These are phyloP conservation scores for Gymnobelideus leadbeateri DNA, from an alignment of 2,113 vertebrate species.

Conservation along the genomic window DNA sequence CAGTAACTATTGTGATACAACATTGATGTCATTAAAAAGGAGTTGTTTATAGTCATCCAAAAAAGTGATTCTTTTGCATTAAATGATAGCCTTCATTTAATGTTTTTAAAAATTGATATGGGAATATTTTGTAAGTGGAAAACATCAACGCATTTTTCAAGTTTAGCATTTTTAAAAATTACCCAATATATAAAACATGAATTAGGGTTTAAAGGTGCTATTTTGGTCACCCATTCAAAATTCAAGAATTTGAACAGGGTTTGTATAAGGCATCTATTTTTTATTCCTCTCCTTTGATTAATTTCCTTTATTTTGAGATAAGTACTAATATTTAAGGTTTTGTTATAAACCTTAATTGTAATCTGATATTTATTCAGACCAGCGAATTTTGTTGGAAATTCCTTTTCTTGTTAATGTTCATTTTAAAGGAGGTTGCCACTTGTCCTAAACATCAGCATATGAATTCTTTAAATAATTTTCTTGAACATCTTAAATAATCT, in stretches of 20 bases:
- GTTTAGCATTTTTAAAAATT: constrained; percentile 42
- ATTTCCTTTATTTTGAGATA: constrained; percentile 45
- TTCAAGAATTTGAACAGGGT: background rate
- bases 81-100: background rate
- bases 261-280: constrained; percentile 25
- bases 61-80: background rate
- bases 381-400: background rate
- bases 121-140: background rate
- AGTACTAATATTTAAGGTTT: constrained; percentile 31
- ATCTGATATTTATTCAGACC: constrained; percentile 18
- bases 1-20: background rate
- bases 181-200: background rate
- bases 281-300: constrained; percentile 6
- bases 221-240: constrained; percentile 49
- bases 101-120: background rate
- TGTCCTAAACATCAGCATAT: constrained; percentile 35
- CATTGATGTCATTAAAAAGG: background rate
- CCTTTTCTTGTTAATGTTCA: background rate
- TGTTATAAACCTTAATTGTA: constrained; percentile 45
- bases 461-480: constrained; percentile 54
- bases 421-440: constrained; percentile 24
- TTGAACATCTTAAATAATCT: background rate
- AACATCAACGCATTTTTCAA: background rate
- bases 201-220: constrained; percentile 35
- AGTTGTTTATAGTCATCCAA: background rate